Percentiles rank a stretch among this genome's conserved stretches.
Conservation (phyloP, 2,113 vertebrate species). For the Neodontobutis hainanensis region DNA sequence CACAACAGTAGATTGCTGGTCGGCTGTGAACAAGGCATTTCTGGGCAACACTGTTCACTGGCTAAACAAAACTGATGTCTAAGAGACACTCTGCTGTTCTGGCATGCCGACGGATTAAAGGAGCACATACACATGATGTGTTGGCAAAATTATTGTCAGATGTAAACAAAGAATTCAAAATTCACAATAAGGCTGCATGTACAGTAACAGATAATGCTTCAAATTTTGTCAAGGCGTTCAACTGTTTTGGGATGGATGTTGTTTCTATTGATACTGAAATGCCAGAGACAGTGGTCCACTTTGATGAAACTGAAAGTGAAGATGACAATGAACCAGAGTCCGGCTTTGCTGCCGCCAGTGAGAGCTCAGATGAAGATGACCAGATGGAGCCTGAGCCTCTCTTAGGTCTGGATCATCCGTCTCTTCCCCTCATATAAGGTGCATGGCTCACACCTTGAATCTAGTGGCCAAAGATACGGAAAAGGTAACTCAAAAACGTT, state of each 20-base stretch:
- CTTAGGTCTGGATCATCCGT: conserved; percentile 8
- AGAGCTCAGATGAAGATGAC: conserved; percentile 21
- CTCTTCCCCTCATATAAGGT: conserved; percentile 15
- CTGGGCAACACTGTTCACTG: conserved; percentile 10
- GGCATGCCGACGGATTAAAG: background rate
- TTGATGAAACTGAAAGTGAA: background rate
- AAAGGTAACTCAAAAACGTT: too few relatives aligned
- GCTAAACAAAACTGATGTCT: conserved; percentile 16
- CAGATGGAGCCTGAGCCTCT: conserved; percentile 5
- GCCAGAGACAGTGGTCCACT: background rate
- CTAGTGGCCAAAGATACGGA: conserved; percentile 8
- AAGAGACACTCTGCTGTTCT: background rate
- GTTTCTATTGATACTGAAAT: background rate
- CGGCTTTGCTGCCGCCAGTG: conserved; percentile 1
- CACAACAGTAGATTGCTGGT: too few relatives aligned
- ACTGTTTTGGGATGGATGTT: conserved; percentile 17
- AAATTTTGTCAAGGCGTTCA: conserved; percentile 9
- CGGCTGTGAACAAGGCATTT: background rate
- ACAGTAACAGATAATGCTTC: conserved; percentile 9
- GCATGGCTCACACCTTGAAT: conserved; percentile 17
- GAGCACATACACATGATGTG: conserved; percentile 7
- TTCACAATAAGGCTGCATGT: background rate
- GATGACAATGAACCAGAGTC: background rate
- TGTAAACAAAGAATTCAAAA: background rate
- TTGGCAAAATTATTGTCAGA: conserved; percentile 4